Conservation (phyloP, 92 coral and sea anemone species). For the Porites divaricata region DNA sequence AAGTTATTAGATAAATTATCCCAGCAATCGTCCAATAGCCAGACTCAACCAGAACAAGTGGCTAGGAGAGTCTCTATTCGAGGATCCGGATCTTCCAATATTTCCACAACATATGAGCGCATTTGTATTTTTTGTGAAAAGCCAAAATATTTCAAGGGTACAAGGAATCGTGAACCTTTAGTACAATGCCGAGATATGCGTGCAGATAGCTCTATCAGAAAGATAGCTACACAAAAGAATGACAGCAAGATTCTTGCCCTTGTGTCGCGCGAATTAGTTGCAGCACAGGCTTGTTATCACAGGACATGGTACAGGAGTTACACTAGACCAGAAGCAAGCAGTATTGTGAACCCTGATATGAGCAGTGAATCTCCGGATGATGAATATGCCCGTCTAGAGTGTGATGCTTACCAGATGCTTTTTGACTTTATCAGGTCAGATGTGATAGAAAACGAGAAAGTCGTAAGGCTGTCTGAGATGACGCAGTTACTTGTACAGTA, state of each 20-base stretch:
- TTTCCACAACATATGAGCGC: constrained; percentile 47
- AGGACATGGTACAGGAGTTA: constrained; percentile 52
- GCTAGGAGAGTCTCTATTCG: constrained; percentile 47
- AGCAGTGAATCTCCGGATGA: constrained; percentile 34
- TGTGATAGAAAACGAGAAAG: constrained; percentile 51
- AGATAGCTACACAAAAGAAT: constrained; percentile 38
- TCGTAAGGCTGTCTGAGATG: constrained; percentile 47
- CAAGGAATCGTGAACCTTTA: constrained; percentile 57
- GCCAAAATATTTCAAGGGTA: constrained; percentile 56
- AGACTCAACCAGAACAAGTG: constrained; percentile 23
- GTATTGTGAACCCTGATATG: constrained; percentile 4
- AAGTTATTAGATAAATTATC: constrained; percentile 50
- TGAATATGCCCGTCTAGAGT: constrained; percentile 50
- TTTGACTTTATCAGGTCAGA: constrained; percentile 49
- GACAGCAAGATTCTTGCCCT: constrained; percentile 51
- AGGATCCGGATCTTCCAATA: constrained; percentile 42
- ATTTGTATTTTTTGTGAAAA: constrained; percentile 65
- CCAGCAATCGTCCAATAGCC: constrained; percentile 26
- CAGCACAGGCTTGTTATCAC: constrained; percentile 66
- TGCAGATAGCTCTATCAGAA: constrained; percentile 43
- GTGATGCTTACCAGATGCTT: constrained; percentile 53
- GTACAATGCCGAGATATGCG: constrained; percentile 59
- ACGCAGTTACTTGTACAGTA: constrained; percentile 28
- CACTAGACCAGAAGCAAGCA: constrained; percentile 52
- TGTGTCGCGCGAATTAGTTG: constrained; percentile 65